phyloP scores from a whole-genome alignment of 2,113 vertebrate genomes.

The Trinectes maculatus region DNA sequence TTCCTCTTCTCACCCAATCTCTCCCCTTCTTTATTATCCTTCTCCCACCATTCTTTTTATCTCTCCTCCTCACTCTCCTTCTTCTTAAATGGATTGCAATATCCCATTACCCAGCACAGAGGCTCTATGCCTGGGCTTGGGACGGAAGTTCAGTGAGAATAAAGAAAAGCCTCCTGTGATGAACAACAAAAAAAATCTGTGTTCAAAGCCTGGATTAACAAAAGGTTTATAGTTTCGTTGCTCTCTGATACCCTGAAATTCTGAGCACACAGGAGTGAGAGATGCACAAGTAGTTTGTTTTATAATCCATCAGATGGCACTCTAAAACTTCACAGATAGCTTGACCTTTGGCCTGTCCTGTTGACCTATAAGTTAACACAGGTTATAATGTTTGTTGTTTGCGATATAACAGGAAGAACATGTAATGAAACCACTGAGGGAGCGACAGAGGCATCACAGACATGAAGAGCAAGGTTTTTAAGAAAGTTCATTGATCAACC shows the following conservation, averaged over 20 bases:
- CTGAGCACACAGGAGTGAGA: neutral
- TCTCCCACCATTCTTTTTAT: conserved; percentile 4
- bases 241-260: conserved; percentile 7
- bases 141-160: conserved; percentile 55
- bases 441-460: neutral
- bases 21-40: conserved; percentile 14
- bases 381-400: neutral
- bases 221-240: conserved; percentile 39
- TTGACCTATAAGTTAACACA: neutral
- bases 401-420: neutral
- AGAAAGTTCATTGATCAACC: too few relatives aligned
- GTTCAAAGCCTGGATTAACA: conserved; percentile 69
- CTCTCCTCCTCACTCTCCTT: conserved; percentile 27
- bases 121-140: conserved; percentile 30
- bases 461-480: too few relatives aligned
- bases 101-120: conserved; percentile 68
- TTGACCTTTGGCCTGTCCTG: neutral
- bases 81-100: conserved; percentile 51
- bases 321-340: neutral
- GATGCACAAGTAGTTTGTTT: neutral
- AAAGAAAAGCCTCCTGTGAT: conserved; percentile 53
- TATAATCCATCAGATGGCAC: neutral
- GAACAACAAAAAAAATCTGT: conserved; percentile 54
- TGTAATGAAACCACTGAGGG: too few relatives aligned
- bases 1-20: conserved; percentile 9